A percentile compares a stretch with the other conserved stretches of the same genome.
Evolutionary conservation across 2,888 invertebrate species (phyloP).

Genomic region (Ormyrus thymus): DNA sequence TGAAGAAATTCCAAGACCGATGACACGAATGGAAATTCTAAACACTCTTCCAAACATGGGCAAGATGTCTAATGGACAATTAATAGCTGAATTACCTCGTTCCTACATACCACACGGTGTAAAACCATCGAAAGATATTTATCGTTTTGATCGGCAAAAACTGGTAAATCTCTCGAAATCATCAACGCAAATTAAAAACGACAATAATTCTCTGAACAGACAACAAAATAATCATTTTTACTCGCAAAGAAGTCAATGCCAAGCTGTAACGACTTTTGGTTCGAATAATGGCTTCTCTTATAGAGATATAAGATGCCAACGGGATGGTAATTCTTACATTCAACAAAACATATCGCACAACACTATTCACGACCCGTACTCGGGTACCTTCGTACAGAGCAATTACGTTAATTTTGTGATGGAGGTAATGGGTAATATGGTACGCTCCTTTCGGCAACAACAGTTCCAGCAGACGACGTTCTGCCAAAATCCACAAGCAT

Average conservation of each 20-base stretch:
- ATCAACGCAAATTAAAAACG: background rate
- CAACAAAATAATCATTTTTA: slow-evolving; percentile 41
- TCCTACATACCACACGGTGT: slow-evolving; percentile 67
- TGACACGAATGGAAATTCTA: slow-evolving; percentile 69
- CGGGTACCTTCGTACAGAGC: slow-evolving; percentile 46
- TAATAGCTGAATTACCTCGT: slow-evolving; percentile 62
- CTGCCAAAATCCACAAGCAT: slow-evolving; percentile 51
- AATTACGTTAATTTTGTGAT: slow-evolving; percentile 54
- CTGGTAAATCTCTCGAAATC: slow-evolving; percentile 45
- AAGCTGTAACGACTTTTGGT: slow-evolving; percentile 36
- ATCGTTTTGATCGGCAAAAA: slow-evolving; percentile 61
- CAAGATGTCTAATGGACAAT: slow-evolving; percentile 56
- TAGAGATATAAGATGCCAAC: slow-evolving; percentile 45
- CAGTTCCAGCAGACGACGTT: slow-evolving; percentile 54
- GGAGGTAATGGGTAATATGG: slow-evolving; percentile 56
- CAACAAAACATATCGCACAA: slow-evolving; percentile 53
- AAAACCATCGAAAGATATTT: slow-evolving; percentile 63
- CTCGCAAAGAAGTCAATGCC: slow-evolving; percentile 42
- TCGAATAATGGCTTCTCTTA: slow-evolving; percentile 52
- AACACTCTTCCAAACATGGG: slow-evolving; percentile 70
- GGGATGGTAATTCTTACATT: slow-evolving; percentile 43
- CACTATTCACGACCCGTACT: slow-evolving; percentile 47
- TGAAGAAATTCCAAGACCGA: slow-evolving; percentile 66
- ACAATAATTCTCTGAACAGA: too few species aligned
- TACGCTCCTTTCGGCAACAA: slow-evolving; percentile 52